A percentile compares a stretch with the other conserved stretches of the same genome.
Conservation (phyloP, 35 echinoderm and acorn worm genomes). For the Ptychodera flava region DNA sequence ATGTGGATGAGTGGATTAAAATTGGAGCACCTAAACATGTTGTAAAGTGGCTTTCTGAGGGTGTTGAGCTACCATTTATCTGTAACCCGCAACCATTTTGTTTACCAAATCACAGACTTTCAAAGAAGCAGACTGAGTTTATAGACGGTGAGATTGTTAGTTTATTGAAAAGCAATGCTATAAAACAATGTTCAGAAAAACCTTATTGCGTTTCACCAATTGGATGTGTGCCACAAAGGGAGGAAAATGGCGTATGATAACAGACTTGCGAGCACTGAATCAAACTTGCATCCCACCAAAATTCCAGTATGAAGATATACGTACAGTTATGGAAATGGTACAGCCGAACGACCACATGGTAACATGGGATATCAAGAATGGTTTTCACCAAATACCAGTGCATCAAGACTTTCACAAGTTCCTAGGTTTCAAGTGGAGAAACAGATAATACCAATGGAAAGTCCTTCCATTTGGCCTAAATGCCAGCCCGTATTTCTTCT, state of each 20-base stretch:
- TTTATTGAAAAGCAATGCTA: not conserved
- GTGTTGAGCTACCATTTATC: constrained; percentile 1
- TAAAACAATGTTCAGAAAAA: not conserved
- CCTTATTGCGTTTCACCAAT: constrained; percentile 18
- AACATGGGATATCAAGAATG: constrained; percentile 23
- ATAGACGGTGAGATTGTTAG: not conserved
- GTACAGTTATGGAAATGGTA: constrained; percentile 4
- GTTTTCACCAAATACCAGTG: constrained; percentile 39
- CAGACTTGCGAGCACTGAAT: constrained; percentile 21
- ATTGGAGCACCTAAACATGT: constrained; percentile 13
- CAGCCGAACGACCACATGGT: constrained; percentile 7
- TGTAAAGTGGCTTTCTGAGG: constrained; percentile 4
- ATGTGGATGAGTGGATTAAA: constrained; percentile 2
- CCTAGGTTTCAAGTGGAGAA: constrained; percentile 11
- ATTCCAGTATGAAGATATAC: not conserved
- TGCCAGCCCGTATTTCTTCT: too few species aligned
- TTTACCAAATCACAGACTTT: constrained; percentile 12
- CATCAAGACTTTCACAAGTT: not conserved
- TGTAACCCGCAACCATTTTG: constrained; percentile 7
- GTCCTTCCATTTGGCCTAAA: too few species aligned
- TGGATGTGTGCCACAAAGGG: constrained; percentile 28
- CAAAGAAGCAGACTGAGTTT: constrained; percentile 9
- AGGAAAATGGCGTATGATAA: constrained; percentile 25
- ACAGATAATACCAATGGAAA: too few species aligned
- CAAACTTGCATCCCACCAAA: constrained; percentile 7